Evolutionary conservation across 2,797 vertebrate species (phyloP).

Genomic region (Ispidina lecontei): DNA sequence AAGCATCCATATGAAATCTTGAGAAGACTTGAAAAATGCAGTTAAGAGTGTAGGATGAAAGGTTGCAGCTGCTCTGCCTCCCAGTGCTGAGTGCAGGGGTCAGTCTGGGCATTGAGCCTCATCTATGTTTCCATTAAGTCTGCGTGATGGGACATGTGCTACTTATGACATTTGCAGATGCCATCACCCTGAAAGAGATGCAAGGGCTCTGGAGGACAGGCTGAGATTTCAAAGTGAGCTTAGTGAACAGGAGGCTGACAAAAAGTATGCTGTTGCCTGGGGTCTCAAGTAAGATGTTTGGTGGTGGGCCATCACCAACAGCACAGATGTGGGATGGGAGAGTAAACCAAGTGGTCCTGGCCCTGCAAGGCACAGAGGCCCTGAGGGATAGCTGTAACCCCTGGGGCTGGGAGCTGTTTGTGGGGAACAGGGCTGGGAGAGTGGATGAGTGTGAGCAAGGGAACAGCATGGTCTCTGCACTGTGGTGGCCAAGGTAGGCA

Average conservation of each 20-base stretch:
- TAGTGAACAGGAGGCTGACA: neutral
- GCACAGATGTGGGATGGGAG: neutral
- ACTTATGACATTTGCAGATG: neutral
- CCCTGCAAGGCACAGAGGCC: neutral
- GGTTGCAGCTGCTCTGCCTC: slow-evolving; percentile 37
- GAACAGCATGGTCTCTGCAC: neutral
- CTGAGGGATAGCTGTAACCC: neutral
- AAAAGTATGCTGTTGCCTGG: neutral
- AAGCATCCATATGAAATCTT: neutral
- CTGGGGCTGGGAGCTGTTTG: neutral
- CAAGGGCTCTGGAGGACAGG: neutral
- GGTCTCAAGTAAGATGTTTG: neutral
- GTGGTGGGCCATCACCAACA: neutral
- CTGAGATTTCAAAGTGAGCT: neutral
- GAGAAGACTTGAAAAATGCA: slow-evolving; percentile 20
- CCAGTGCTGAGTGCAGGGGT: neutral
- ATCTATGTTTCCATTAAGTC: neutral
- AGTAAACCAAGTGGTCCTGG: rapidly evolving
- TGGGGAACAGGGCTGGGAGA: neutral
- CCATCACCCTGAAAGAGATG: neutral
- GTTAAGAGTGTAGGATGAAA: slow-evolving; percentile 14
- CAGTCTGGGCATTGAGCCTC: neutral
- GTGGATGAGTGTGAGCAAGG: neutral
- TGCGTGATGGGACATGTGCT: neutral
- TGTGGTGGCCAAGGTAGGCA: neutral